phyloP scores from a whole-genome alignment of 2,888 invertebrate species.

The Ophion costatus region DNA sequence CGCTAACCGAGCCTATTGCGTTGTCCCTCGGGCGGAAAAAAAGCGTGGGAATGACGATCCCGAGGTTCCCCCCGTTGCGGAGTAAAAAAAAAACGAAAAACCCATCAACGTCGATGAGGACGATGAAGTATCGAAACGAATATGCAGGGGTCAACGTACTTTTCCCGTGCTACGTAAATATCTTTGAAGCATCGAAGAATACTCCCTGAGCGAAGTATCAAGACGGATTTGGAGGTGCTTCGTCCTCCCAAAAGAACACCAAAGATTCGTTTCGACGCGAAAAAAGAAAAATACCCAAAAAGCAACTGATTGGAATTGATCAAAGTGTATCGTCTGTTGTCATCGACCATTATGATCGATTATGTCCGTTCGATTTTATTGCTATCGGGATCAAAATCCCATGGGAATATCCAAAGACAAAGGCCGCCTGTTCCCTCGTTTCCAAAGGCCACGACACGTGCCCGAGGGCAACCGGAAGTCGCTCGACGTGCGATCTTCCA shows the following conservation, averaged over 20 bases:
- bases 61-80: background rate
- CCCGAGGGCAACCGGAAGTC: too few species aligned
- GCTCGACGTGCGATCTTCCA: background rate
- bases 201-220: background rate
- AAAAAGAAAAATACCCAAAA: background rate
- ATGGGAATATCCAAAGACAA: too few species aligned
- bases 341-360: too few species aligned
- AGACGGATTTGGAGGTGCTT: background rate
- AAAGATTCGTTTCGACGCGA: background rate
- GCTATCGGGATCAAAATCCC: too few species aligned
- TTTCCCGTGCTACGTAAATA: background rate
- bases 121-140: constrained; percentile 11
- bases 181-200: background rate
- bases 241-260: background rate
- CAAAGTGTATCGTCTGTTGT: too few species aligned
- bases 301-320: too few species aligned
- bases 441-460: too few species aligned
- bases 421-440: too few species aligned
- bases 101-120: background rate
- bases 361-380: too few species aligned
- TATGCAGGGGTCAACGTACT: constrained; percentile 1
- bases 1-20: constrained; percentile 55
- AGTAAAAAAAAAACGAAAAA: constrained; percentile 4
- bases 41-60: constrained; percentile 15
- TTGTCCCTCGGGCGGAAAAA: constrained; percentile 28